Evolutionary conservation across 2,888 invertebrate genomes (phyloP).

Genomic region (Catonia carolina): DNA sequence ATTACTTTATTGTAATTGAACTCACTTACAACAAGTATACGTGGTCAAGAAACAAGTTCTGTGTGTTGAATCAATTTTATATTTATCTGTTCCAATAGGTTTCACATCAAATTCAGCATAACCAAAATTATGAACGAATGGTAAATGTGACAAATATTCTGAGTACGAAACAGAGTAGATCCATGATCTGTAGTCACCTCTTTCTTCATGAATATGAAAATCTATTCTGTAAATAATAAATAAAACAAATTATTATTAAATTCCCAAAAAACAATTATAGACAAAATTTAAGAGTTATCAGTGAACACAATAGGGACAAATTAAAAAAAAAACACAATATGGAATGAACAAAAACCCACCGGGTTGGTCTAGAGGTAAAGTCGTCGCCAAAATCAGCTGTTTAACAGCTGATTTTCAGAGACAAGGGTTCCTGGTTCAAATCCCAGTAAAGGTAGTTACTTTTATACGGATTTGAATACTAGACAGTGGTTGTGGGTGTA

Average conservation of each 20-base stretch:
- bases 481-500: no score
- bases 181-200: slow-evolving; percentile 62
- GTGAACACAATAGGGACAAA: neutral
- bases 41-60: slow-evolving; percentile 55
- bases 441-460: no score
- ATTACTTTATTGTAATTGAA: no score
- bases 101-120: slow-evolving; percentile 54
- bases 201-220: slow-evolving; percentile 56
- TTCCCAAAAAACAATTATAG: no score
- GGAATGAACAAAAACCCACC: no score
- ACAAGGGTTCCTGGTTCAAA: no score
- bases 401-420: no score
- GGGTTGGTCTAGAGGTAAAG: no score
- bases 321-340: no score
- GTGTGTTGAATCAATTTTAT: slow-evolving; percentile 54
- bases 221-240: slow-evolving; percentile 46
- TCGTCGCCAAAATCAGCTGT: no score
- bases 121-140: slow-evolving; percentile 52
- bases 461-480: no score
- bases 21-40: slow-evolving; percentile 53
- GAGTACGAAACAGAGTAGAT: slow-evolving; percentile 56
- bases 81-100: slow-evolving; percentile 44
- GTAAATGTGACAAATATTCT: slow-evolving; percentile 58
- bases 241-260: slow-evolving; percentile 22
- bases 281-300: neutral